Evolutionary conservation across 2,888 invertebrate genomes (phyloP), one percentile per base, ranked within the genome.

Genomic region (Drosophila anomelani): DNA sequence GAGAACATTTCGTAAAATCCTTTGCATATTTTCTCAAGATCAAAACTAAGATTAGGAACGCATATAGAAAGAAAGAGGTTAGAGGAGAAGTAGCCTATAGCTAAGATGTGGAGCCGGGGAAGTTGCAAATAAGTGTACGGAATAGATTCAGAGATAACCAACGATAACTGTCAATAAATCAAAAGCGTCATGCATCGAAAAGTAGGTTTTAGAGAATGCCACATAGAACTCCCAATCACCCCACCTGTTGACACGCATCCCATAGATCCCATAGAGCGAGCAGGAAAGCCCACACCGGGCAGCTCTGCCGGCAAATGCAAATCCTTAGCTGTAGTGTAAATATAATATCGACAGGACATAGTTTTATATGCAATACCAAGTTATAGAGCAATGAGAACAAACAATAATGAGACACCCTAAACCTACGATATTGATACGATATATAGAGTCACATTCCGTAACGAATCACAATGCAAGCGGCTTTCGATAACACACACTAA

Each of bases 91-190:
- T 73, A 79, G 83, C 44, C 51, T 49, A 51, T 66, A 53, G 44
- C 36, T 43, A 66, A 34, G 57, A 39, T 7, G 39, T 23, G 49
- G 41, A 34, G 69, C 58, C 70, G 57, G 79, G 68, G 72, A 54
- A 66, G 76, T 70, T 78, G 76, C 71, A 80, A 81, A 66, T 76
- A 75, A 46, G 58, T 39, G 57, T 72, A 68, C 41, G 67, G 70
- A 60, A 69, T 72, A 81, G 61, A 55, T 80, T 56, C 39, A 83
- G 62, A 58, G 49, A 79, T 89, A 85, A 85, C 88, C 89, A 85
- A 85, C 85, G 89, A 89, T 85, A 82, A 89, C 69, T 78, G 85
- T 86, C 86, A 85, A 89, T 85, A 89, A 85, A 86, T 89, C 85
- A 86, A 86, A 89, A 88, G 79, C 80, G 58, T 89, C 72, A 79